phyloP scores from a whole-genome alignment of 2,797 vertebrate genomes.

The Octomys mimax region DNA sequence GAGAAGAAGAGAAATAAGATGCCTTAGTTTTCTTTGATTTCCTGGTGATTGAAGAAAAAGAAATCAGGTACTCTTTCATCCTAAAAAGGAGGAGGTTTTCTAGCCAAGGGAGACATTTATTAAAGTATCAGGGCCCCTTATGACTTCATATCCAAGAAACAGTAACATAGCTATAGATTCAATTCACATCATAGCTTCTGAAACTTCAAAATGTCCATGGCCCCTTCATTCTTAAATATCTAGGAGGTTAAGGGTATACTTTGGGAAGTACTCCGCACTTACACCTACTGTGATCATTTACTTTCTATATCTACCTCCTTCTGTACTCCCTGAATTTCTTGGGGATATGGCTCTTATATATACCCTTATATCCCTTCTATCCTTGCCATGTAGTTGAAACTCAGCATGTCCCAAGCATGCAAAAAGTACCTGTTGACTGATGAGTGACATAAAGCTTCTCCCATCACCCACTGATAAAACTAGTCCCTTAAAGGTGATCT shows the following conservation, averaged over 20 bases:
- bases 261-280: not conserved
- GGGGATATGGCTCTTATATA: not conserved
- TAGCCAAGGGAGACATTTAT: not conserved
- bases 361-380: not conserved
- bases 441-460: not conserved
- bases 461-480: not conserved
- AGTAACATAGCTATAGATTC: not conserved
- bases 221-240: not conserved
- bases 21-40: conserved; percentile 7
- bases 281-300: conserved; percentile 4
- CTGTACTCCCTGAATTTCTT: conserved; percentile 32
- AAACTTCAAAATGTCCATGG: not conserved
- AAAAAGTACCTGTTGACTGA: conserved; percentile 12
- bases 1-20: conserved; percentile 50
- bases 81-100: conserved; percentile 12
- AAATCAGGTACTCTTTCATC: not conserved
- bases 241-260: not conserved
- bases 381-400: not conserved
- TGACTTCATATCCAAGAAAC: not conserved
- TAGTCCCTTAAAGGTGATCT: conserved; percentile 39
- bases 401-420: not conserved
- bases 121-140: not conserved
- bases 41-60: not conserved
- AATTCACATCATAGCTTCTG: not conserved
- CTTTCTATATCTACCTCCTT: not conserved